phyloP scores from a whole-genome alignment of 2,113 vertebrate species.

The Guaruba guarouba region DNA sequence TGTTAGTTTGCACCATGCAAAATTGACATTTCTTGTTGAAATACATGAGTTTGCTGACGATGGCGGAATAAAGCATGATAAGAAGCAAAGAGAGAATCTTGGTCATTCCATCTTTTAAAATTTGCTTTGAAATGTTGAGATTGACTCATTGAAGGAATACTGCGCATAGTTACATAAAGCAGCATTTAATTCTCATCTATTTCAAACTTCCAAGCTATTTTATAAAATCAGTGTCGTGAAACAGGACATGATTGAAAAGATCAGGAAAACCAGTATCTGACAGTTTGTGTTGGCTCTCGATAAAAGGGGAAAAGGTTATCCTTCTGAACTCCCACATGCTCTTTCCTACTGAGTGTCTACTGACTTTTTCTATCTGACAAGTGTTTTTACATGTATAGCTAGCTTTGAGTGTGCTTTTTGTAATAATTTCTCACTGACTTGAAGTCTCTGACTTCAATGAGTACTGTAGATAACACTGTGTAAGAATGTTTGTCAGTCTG shows the following conservation, averaged over 20 bases:
- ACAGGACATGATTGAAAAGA: not conserved
- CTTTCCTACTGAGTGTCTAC: not conserved
- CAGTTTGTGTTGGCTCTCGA: not conserved
- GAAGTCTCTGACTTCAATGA: rapidly evolving
- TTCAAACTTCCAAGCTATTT: not conserved
- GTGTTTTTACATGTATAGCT: rapidly evolving
- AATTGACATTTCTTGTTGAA: not conserved
- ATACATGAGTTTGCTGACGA: not conserved
- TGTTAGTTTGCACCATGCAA: not conserved
- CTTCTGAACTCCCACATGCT: not conserved
- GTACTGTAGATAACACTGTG: rapidly evolving
- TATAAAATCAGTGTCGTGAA: not conserved
- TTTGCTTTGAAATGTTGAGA: not conserved
- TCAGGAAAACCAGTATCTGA: not conserved
- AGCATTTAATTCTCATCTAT: not conserved
- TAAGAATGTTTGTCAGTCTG: not conserved
- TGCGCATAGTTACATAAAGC: not conserved
- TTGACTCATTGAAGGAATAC: not conserved
- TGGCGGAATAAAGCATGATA: not conserved
- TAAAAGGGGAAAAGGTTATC: not conserved
- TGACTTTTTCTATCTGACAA: not conserved
- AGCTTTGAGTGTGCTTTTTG: not conserved
- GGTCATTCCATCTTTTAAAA: not conserved
- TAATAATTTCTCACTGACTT: not conserved
- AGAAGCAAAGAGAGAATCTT: not conserved